These are phyloP conservation scores for Gorsachius goisagi DNA, from an alignment of 2,113 vertebrate genomes.

Conservation along the genomic window DNA sequence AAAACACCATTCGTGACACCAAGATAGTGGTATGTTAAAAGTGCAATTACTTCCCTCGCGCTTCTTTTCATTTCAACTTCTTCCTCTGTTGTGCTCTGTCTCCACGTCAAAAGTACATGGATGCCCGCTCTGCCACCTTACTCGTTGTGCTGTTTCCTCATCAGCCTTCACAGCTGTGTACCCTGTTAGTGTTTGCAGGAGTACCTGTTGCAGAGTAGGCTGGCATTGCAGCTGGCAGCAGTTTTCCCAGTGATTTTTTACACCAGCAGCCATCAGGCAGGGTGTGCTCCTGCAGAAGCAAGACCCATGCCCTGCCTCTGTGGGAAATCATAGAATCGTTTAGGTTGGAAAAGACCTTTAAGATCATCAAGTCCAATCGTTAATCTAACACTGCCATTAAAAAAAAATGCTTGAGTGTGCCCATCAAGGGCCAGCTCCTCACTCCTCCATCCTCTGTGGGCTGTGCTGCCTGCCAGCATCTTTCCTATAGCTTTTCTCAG, in stretches of 20 bases:
- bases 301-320: accelerated
- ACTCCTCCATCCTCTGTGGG: background rate
- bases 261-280: background rate
- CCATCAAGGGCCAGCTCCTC: background rate
- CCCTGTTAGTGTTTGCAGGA: background rate
- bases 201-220: background rate
- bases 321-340: background rate
- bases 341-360: too few species aligned
- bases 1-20: constrained; percentile 82
- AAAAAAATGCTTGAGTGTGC: background rate
- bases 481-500: background rate
- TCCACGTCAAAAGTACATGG: accelerated
- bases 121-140: background rate
- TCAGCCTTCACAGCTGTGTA: background rate
- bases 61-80: background rate
- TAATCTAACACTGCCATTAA: too few species aligned
- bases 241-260: background rate
- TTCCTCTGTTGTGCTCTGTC: background rate
- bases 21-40: constrained; percentile 80
- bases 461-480: background rate
- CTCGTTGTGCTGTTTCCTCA: background rate
- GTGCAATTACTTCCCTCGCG: background rate
- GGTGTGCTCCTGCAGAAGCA: background rate
- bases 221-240: background rate
- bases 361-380: too few species aligned